Conservation (phyloP, 2,797 vertebrate genomes). For the Clarias laeviceps region DNA sequence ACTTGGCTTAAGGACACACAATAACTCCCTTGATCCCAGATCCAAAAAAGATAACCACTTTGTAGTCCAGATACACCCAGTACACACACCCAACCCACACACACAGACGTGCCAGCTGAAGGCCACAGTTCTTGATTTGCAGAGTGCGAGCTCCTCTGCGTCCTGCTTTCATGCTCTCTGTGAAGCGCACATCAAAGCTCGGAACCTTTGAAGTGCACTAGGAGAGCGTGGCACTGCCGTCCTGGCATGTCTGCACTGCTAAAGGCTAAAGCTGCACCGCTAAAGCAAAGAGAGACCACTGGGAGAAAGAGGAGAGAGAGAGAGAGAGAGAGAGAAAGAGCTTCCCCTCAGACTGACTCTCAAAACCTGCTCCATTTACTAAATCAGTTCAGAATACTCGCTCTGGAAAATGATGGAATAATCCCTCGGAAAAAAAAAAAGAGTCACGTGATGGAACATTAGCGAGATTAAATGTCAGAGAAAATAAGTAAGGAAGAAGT, state of each 20-base stretch:
- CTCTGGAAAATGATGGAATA: background rate
- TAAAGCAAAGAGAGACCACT: constrained; percentile 59
- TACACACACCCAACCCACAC: constrained; percentile 1
- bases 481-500: no score
- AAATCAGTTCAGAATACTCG: background rate
- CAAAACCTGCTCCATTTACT: background rate
- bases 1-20: constrained; percentile 22
- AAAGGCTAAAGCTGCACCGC: constrained; percentile 49
- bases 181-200: constrained; percentile 83
- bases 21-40: constrained; percentile 28
- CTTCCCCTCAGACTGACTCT: background rate
- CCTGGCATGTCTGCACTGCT: constrained; percentile 31
- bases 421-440: background rate
- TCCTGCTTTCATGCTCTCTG: constrained; percentile 77
- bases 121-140: constrained; percentile 45
- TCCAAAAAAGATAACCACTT: constrained; percentile 32
- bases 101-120: constrained; percentile 26
- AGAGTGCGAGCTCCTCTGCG: constrained; percentile 66
- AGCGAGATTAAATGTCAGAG: no score
- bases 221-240: constrained; percentile 63
- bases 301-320: constrained; percentile 14
- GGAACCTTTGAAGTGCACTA: constrained; percentile 76
- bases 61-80: constrained; percentile 31
- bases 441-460: no score
- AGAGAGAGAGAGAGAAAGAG: background rate